phyloP scores from a whole-genome alignment of 2,888 invertebrate species.

The Leptinotarsa rubiginosa region DNA sequence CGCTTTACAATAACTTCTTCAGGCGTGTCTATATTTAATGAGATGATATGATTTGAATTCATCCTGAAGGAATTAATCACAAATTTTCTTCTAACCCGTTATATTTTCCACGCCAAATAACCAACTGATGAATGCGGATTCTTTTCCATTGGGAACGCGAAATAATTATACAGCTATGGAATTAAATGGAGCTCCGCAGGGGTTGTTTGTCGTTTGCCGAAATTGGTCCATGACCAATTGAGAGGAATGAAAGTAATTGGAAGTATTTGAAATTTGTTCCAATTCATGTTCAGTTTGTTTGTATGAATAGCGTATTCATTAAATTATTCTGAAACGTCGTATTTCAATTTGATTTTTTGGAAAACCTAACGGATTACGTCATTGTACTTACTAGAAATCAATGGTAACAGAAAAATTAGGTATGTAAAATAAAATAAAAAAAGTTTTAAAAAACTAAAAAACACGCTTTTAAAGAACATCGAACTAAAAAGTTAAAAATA shows the following conservation, averaged over 20 bases:
- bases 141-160: constrained; percentile 7
- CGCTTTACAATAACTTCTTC: too few species aligned
- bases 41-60: too few species aligned
- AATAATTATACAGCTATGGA: constrained; percentile 16
- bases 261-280: constrained; percentile 7
- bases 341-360: not conserved
- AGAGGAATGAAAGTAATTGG: constrained; percentile 18
- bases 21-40: too few species aligned
- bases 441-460: too few species aligned
- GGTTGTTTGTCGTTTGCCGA: constrained; percentile 13
- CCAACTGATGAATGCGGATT: constrained; percentile 10
- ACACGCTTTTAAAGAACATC: too few species aligned
- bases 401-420: too few species aligned
- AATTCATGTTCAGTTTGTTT: constrained; percentile 10
- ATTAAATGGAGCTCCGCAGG: constrained; percentile 17
- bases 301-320: constrained; percentile 4
- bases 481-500: too few species aligned
- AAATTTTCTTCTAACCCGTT: not conserved
- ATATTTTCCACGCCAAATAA: constrained; percentile 6
- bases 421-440: too few species aligned
- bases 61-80: not conserved
- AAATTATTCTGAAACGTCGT: not conserved
- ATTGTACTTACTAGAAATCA: not conserved
- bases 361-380: not conserved
- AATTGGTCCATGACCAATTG: constrained; percentile 12